Evolutionary conservation across 2,888 invertebrate genomes (phyloP).

Genomic region (Diabrotica balteata): DNA sequence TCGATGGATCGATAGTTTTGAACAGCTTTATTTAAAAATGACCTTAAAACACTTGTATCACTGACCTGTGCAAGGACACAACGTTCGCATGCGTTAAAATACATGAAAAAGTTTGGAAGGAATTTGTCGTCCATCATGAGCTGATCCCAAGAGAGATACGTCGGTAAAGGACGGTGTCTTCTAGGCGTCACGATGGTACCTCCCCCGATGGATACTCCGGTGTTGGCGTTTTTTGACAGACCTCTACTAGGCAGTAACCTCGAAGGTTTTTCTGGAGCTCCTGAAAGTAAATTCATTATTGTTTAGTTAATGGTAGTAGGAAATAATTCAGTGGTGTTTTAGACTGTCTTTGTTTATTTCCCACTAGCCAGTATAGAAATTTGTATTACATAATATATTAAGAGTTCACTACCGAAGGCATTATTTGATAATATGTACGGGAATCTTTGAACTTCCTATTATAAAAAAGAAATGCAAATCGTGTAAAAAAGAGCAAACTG

Average conservation of each 20-base stretch:
- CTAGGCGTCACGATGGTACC: conserved; percentile 47
- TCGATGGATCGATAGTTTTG: too few relatives aligned
- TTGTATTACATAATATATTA: too few relatives aligned
- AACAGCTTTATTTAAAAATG: too few relatives aligned
- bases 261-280: conserved; percentile 63
- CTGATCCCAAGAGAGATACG: conserved; percentile 74
- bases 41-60: neutral
- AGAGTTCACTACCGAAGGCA: too few relatives aligned
- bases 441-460: too few relatives aligned
- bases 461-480: too few relatives aligned
- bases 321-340: too few relatives aligned
- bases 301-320: too few relatives aligned
- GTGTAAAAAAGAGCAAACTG: too few relatives aligned
- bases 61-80: conserved; percentile 79
- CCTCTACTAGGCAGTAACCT: conserved; percentile 54
- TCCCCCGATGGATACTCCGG: conserved; percentile 12
- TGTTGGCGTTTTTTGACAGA: conserved; percentile 32
- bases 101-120: conserved; percentile 82
- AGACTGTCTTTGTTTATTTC: too few relatives aligned
- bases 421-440: too few relatives aligned
- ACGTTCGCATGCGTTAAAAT: conserved; percentile 75
- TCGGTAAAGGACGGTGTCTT: conserved; percentile 60
- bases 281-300: conserved; percentile 3
- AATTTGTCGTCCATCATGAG: conserved; percentile 86
- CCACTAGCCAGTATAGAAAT: too few relatives aligned